These are phyloP conservation scores for Umimayanthus kanabou DNA, from an alignment of 92 coral and sea anemone genomes.

Conservation along the genomic window DNA sequence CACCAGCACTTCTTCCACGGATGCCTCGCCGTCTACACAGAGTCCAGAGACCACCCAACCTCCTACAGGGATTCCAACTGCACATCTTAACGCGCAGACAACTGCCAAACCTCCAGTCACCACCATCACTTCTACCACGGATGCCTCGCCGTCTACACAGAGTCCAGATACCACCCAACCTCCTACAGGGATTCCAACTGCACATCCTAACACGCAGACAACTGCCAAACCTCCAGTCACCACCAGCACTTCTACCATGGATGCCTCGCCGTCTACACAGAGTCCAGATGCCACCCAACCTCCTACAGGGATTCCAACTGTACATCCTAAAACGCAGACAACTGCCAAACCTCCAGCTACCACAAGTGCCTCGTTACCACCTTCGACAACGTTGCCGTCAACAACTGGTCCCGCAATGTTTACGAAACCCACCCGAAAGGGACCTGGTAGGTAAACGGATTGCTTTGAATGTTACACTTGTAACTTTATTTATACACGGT, in stretches of 20 bases:
- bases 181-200: neutral
- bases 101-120: too few relatives aligned
- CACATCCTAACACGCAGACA: too few relatives aligned
- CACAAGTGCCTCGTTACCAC: neutral
- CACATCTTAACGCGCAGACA: too few relatives aligned
- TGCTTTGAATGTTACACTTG: neutral
- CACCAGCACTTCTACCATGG: neutral
- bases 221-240: neutral
- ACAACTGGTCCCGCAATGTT: neutral
- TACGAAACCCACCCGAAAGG: neutral
- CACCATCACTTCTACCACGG: too few relatives aligned
- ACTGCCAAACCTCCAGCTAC: neutral
- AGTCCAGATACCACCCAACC: neutral
- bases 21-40: neutral
- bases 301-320: neutral
- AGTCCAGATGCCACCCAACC: neutral
- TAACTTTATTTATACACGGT: too few relatives aligned
- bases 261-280: neutral
- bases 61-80: too few relatives aligned
- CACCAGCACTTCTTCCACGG: neutral
- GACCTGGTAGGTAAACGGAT: conserved; percentile 2
- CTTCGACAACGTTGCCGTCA: neutral
- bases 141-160: neutral
- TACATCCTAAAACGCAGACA: neutral
- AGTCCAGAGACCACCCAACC: neutral